phyloP scores from a whole-genome alignment of 2,888 invertebrate genomes.

The Eristalis intricaria region DNA sequence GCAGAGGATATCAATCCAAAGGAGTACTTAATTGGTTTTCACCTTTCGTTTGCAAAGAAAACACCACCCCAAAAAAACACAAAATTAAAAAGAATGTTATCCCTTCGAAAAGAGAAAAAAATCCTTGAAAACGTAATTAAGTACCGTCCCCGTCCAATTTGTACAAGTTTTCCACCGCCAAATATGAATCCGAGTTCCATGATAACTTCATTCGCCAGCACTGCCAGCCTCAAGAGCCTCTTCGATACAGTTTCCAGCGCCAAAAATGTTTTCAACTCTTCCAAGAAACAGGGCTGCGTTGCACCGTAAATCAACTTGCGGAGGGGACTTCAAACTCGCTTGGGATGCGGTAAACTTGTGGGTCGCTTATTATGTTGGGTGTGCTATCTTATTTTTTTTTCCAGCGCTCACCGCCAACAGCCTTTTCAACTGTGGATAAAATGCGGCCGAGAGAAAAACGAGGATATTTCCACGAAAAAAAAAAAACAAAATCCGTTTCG shows the following conservation, averaged over 20 bases:
- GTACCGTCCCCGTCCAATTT: constrained; percentile 64
- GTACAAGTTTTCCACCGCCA: constrained; percentile 44
- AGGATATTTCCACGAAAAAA: neutral
- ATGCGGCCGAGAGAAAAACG: neutral
- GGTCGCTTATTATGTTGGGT: constrained; percentile 30
- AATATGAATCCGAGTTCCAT: constrained; percentile 1
- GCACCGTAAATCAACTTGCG: constrained; percentile 34
- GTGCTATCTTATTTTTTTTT: neutral
- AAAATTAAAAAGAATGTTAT: neutral
- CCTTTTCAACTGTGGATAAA: neutral
- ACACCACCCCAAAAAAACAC: neutral
- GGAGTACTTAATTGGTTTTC: neutral
- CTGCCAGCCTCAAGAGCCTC: constrained; percentile 9
- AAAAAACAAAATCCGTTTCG: neutral
- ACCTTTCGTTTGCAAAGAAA: neutral
- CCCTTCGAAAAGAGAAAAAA: constrained; percentile 22
- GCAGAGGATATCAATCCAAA: neutral
- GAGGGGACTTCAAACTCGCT: constrained; percentile 20
- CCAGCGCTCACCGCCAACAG: neutral
- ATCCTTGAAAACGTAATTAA: constrained; percentile 67
- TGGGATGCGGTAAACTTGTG: constrained; percentile 39
- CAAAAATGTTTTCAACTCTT: constrained; percentile 16
- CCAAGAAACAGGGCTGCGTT: constrained; percentile 23
- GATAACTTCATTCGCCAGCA: constrained; percentile 21
- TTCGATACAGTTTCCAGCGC: constrained; percentile 54